Evolutionary conservation across 2,797 vertebrate genomes (phyloP).

Genomic region (Sebastes cheni): DNA sequence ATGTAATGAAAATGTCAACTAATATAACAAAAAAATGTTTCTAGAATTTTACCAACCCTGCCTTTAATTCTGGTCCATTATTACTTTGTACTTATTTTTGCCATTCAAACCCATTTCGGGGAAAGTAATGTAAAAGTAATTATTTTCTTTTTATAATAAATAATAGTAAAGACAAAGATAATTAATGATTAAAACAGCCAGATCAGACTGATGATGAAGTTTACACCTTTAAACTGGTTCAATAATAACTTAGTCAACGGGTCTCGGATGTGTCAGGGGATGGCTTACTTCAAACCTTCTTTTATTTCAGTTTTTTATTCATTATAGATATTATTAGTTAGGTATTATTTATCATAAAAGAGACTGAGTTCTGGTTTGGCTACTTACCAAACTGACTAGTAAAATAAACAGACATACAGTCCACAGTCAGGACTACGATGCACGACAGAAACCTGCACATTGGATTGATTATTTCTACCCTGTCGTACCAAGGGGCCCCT

Average conservation of each 20-base stretch:
- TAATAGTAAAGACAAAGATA: no score
- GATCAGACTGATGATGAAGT: no score
- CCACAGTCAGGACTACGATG: background rate
- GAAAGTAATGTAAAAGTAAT: no score
- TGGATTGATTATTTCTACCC: slow-evolving; percentile 41
- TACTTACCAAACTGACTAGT: background rate
- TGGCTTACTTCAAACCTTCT: background rate
- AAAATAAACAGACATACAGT: slow-evolving; percentile 11
- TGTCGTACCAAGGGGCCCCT: background rate
- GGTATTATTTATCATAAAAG: background rate
- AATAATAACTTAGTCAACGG: background rate
- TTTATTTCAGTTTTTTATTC: background rate
- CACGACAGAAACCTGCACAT: slow-evolving; percentile 7
- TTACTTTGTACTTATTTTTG: no score
- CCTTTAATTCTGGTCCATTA: no score
- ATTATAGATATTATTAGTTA: background rate
- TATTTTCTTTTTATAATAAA: no score
- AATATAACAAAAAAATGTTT: no score
- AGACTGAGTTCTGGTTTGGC: background rate
- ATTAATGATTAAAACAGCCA: no score
- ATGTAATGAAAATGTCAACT: no score
- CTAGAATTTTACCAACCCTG: no score
- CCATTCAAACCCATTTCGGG: no score
- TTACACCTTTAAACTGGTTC: background rate
- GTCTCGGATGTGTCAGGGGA: background rate